These are phyloP conservation scores for Ornithorhynchus anatinus DNA, from an alignment of 2,113 vertebrate genomes.

Conservation along the genomic window DNA sequence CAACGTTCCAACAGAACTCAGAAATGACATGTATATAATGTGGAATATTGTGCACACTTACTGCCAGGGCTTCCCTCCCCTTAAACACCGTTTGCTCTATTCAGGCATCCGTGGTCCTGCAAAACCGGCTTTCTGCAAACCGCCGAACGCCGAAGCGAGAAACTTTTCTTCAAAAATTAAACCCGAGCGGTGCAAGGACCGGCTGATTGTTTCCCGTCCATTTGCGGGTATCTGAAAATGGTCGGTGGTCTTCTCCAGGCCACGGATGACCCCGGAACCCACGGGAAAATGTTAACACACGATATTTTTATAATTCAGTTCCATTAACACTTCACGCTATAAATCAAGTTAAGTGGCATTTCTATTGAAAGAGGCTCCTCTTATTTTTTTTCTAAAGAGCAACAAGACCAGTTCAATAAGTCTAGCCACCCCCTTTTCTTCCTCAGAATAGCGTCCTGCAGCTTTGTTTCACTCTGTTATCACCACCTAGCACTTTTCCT, in stretches of 20 bases:
- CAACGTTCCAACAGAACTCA: slow-evolving; percentile 88
- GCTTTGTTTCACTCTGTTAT: slow-evolving; percentile 60
- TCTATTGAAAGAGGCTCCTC: slow-evolving; percentile 42
- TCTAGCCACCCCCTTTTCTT: slow-evolving; percentile 39
- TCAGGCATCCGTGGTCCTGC: slow-evolving; percentile 57
- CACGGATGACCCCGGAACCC: slow-evolving; percentile 30
- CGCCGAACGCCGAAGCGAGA: neutral
- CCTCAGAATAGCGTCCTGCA: neutral
- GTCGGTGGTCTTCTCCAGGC: slow-evolving; percentile 32
- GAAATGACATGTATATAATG: slow-evolving; percentile 99
- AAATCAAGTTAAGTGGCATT: slow-evolving; percentile 70
- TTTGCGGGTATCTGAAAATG: slow-evolving; percentile 27
- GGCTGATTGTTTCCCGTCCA: slow-evolving; percentile 16
- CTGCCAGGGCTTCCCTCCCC: slow-evolving; percentile 76
- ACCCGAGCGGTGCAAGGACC: neutral
- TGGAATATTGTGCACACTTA: slow-evolving; percentile 98
- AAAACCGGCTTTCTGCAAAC: slow-evolving; percentile 13
- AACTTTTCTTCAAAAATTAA: slow-evolving; percentile 42
- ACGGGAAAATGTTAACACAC: slow-evolving; percentile 1
- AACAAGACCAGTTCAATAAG: slow-evolving; percentile 21
- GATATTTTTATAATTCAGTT: slow-evolving; percentile 45
- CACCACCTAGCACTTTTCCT: slow-evolving; percentile 29
- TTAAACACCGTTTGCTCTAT: slow-evolving; percentile 61
- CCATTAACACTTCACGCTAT: slow-evolving; percentile 56
- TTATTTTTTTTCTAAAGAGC: slow-evolving; percentile 41